These are phyloP conservation scores for Riparia riparia DNA, from an alignment of 2,113 vertebrate species.

Conservation along the genomic window DNA sequence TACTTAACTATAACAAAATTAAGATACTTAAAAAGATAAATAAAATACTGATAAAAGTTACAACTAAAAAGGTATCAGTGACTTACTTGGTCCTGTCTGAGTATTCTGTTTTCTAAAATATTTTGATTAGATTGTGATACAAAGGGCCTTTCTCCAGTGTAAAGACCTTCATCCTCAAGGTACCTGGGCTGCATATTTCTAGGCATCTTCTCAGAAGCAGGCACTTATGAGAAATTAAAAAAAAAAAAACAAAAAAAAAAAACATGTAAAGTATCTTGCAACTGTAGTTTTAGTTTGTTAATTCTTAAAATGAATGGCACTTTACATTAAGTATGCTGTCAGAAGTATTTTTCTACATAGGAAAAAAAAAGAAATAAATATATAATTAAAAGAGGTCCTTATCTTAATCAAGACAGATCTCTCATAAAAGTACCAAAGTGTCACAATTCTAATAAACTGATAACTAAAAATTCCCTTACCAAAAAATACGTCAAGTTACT, in stretches of 20 bases:
- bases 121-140: slow-evolving; percentile 85
- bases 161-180: slow-evolving; percentile 95
- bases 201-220: slow-evolving; percentile 85
- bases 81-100: slow-evolving; percentile 85
- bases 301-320: neutral
- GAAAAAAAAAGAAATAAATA: neutral
- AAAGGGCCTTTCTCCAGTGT: slow-evolving; percentile 85
- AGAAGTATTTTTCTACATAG: neutral
- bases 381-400: neutral
- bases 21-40: neutral
- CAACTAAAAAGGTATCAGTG: neutral
- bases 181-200: slow-evolving; percentile 89
- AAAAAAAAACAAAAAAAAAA: neutral
- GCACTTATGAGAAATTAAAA: slow-evolving; percentile 75
- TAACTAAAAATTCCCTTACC: neutral
- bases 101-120: slow-evolving; percentile 91
- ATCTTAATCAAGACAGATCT: neutral
- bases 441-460: neutral
- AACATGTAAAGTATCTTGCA: neutral
- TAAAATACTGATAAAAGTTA: neutral
- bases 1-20: neutral
- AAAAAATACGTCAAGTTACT: neutral
- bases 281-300: neutral
- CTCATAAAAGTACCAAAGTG: neutral
- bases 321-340: neutral